Conservation (phyloP, 1,140 invertebrate species). For the Parasteatoda tepidariorum region DNA sequence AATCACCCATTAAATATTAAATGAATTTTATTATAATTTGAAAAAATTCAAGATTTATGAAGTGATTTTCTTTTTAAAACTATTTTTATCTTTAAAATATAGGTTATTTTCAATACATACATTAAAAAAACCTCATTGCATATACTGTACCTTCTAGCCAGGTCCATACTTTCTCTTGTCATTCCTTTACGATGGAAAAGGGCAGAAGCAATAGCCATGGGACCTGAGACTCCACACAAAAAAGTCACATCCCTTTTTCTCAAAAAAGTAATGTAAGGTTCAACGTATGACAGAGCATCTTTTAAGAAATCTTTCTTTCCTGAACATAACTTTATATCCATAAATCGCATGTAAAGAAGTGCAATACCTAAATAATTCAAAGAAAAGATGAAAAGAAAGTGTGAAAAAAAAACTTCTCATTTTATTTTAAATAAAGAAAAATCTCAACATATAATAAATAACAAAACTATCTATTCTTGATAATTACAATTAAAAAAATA, state of each 20-base stretch:
- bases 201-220: conserved; percentile 77
- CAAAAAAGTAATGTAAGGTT: conserved; percentile 69
- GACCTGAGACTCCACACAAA: conserved; percentile 82
- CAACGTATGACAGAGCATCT: conserved; percentile 71
- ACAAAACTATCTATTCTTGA: too few species aligned
- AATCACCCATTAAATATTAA: too few species aligned
- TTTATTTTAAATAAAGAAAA: neutral
- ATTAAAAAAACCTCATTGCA: too few species aligned
- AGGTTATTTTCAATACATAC: too few species aligned
- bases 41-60: too few species aligned
- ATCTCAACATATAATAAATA: neutral
- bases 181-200: conserved; percentile 72
- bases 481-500: too few species aligned
- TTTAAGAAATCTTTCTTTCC: conserved; percentile 65
- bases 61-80: too few species aligned
- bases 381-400: conserved; percentile 53
- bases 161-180: conserved; percentile 63
- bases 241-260: conserved; percentile 75
- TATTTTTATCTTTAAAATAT: too few species aligned
- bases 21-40: too few species aligned
- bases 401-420: neutral
- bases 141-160: conserved; percentile 67
- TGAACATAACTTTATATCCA: conserved; percentile 64
- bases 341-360: conserved; percentile 71
- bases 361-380: conserved; percentile 69